These are phyloP conservation scores for Psophia crepitans DNA, from an alignment of 2,113 vertebrate genomes.

Conservation along the genomic window DNA sequence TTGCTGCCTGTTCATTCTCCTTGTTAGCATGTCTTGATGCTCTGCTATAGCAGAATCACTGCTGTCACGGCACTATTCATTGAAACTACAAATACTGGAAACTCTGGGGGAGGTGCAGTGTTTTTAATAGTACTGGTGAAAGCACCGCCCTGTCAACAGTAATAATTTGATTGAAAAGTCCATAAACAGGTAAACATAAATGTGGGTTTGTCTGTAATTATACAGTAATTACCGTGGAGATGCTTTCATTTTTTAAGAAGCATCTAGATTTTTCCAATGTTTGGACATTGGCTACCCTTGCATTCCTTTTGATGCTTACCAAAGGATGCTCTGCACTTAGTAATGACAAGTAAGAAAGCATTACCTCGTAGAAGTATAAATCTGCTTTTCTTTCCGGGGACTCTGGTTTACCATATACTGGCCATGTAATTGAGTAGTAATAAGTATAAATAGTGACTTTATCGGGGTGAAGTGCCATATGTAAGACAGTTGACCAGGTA, in stretches of 20 bases:
- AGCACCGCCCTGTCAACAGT: background rate
- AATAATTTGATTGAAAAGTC: background rate
- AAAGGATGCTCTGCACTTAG: background rate
- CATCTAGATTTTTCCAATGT: background rate
- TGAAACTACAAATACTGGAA: background rate
- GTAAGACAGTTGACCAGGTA: background rate
- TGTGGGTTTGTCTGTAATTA: background rate
- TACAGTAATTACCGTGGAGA: background rate
- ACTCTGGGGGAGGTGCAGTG: background rate
- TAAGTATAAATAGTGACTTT: background rate
- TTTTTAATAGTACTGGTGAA: background rate
- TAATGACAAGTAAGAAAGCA: background rate
- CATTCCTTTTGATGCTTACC: background rate
- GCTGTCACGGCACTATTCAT: accelerated
- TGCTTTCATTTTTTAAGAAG: background rate
- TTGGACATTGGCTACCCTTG: background rate
- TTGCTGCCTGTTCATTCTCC: background rate
- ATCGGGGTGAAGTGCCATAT: background rate
- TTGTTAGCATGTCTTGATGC: background rate
- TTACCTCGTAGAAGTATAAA: background rate
- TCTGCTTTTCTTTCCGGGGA: background rate
- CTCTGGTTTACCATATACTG: background rate
- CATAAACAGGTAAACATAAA: background rate
- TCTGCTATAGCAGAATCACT: background rate
- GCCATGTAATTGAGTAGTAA: background rate